These are phyloP conservation scores for Etheostoma nigrum DNA, from an alignment of 2,797 vertebrate genomes.

Conservation along the genomic window DNA sequence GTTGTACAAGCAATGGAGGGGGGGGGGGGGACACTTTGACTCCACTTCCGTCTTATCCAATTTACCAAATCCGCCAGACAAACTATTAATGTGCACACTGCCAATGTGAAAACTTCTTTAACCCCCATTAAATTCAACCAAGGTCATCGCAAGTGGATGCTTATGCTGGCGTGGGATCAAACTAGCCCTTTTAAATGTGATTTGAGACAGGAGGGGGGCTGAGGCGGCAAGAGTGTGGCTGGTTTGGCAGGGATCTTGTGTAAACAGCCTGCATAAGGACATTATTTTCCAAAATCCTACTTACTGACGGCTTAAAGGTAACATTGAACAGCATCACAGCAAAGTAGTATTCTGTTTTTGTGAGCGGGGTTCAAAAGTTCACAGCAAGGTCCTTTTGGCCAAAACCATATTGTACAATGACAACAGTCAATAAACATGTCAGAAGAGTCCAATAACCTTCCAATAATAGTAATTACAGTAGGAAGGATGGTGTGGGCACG, in stretches of 20 bases:
- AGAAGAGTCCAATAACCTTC: slow-evolving; percentile 70
- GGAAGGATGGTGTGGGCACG: slow-evolving; percentile 18
- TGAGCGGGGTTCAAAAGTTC: slow-evolving; percentile 81
- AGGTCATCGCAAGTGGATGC: slow-evolving; percentile 96
- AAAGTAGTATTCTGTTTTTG: slow-evolving; percentile 77
- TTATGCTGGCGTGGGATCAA: slow-evolving; percentile 97
- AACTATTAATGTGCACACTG: slow-evolving; percentile 95
- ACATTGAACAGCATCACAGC: slow-evolving; percentile 82
- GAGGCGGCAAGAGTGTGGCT: slow-evolving; percentile 60
- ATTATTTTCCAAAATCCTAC: slow-evolving; percentile 92
- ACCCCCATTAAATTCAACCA: slow-evolving; percentile 98
- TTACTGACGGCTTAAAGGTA: slow-evolving; percentile 85
- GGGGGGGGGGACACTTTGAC: slow-evolving; percentile 88
- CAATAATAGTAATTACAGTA: slow-evolving; percentile 54
- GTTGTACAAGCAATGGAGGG: slow-evolving; percentile 72
- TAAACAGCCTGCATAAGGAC: slow-evolving; percentile 94
- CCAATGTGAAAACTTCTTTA: slow-evolving; percentile 97
- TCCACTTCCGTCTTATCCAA: slow-evolving; percentile 93
- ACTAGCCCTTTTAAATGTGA: slow-evolving; percentile 97
- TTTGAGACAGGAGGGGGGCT: slow-evolving; percentile 78
- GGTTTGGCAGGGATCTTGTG: slow-evolving; percentile 86
- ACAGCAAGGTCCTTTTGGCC: slow-evolving; percentile 62
- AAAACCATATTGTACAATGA: slow-evolving; percentile 69
- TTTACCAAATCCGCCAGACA: slow-evolving; percentile 96
- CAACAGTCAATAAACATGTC: slow-evolving; percentile 70